Conservation (phyloP, 2,797 vertebrate genomes). For the Gymnopithys bicolor region DNA sequence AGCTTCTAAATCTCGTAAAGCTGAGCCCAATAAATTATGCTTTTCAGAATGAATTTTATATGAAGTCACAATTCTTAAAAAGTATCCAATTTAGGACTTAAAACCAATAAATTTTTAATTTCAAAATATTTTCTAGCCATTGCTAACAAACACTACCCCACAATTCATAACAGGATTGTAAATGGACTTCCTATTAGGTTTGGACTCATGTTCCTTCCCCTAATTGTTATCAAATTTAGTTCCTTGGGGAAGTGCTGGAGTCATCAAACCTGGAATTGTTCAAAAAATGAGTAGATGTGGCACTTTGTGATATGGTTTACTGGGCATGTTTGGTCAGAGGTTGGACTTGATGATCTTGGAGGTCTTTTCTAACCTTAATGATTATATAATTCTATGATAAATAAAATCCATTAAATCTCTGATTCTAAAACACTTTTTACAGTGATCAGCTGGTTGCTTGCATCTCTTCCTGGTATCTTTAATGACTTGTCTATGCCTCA, state of each 20-base stretch:
- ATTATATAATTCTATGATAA: background rate
- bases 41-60: background rate
- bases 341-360: background rate
- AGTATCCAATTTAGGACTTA: background rate
- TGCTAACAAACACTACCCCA: background rate
- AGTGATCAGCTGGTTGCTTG: accelerated
- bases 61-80: background rate
- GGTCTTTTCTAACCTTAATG: background rate
- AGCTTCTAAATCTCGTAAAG: background rate
- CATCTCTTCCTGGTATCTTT: background rate
- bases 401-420: background rate
- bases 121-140: background rate
- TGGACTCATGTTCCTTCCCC: background rate
- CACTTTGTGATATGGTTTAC: background rate
- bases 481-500: background rate
- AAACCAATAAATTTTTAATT: background rate
- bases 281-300: background rate
- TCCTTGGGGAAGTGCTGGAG: background rate
- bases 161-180: background rate
- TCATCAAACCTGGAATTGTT: background rate
- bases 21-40: background rate
- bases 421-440: background rate
- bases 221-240: background rate
- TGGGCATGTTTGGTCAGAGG: background rate
- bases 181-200: background rate